phyloP scores from a whole-genome alignment of 2,113 vertebrate genomes.

The Pandion haliaetus region DNA sequence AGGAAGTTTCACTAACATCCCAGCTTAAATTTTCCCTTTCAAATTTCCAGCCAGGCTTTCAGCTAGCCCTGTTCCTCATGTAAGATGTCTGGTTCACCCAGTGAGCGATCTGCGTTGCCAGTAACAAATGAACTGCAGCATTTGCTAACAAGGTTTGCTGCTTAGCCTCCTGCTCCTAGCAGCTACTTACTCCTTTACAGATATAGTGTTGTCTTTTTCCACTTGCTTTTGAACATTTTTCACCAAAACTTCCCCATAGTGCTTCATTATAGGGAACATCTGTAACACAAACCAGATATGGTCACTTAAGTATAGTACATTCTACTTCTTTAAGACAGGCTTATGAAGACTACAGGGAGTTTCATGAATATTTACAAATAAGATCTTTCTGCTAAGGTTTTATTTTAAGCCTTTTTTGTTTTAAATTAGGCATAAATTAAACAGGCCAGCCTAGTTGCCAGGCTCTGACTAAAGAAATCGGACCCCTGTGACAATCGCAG shows the following conservation, averaged over 20 bases:
- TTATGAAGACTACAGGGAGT: not conserved
- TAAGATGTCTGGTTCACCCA: not conserved
- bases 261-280: slow-evolving; percentile 83
- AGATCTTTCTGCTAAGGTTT: not conserved
- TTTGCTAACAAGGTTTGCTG: not conserved
- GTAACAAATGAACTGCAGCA: not conserved
- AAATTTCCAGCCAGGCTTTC: not conserved
- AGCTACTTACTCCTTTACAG: slow-evolving; percentile 80
- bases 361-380: slow-evolving; percentile 1
- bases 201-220: slow-evolving; percentile 19
- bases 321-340: not conserved
- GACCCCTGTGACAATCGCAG: not conserved
- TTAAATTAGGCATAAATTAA: not conserved
- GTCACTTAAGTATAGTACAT: not conserved
- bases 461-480: not conserved
- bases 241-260: slow-evolving; percentile 72
- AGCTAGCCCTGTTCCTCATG: not conserved
- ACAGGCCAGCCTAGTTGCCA: not conserved
- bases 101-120: not conserved
- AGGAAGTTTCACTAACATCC: not conserved
- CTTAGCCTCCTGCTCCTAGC: not conserved
- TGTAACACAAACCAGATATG: slow-evolving; percentile 48
- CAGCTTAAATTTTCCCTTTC: not conserved
- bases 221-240: slow-evolving; percentile 57
- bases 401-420: not conserved